phyloP scores from a whole-genome alignment of 2,113 vertebrate genomes.

The Podarcis raffonei region DNA sequence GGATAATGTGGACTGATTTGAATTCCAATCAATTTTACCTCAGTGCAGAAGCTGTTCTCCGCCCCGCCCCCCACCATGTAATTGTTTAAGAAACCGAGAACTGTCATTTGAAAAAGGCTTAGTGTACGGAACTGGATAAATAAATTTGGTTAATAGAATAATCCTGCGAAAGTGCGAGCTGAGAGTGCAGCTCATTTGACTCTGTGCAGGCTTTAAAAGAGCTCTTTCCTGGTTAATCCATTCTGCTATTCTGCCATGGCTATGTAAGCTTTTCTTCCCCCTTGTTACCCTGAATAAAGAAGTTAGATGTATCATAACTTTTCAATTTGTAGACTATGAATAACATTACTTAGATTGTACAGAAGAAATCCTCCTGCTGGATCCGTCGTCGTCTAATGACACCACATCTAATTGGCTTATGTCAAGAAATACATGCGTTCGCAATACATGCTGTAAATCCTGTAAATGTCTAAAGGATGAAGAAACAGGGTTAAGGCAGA shows the following conservation, averaged over 20 bases:
- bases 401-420: neutral
- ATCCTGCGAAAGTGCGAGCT: neutral
- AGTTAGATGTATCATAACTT: neutral
- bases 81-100: neutral
- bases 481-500: no score
- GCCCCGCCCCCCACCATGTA: no score
- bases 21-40: constrained; percentile 7
- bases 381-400: neutral
- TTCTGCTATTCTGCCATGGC: constrained; percentile 53
- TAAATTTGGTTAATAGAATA: constrained; percentile 37
- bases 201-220: constrained; percentile 54
- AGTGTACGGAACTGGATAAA: neutral
- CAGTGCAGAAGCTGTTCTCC: no score
- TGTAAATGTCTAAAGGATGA: neutral
- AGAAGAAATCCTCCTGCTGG: neutral
- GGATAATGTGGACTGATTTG: neutral
- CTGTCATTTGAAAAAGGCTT: neutral
- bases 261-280: constrained; percentile 36
- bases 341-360: neutral
- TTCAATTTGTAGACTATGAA: neutral
- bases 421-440: neutral
- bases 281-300: neutral
- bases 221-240: constrained; percentile 62
- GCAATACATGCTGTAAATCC: neutral
- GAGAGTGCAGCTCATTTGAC: constrained; percentile 38